Evolutionary conservation across 2,797 vertebrate genomes (phyloP).

Genomic region (Sebastes melanostomus): DNA sequence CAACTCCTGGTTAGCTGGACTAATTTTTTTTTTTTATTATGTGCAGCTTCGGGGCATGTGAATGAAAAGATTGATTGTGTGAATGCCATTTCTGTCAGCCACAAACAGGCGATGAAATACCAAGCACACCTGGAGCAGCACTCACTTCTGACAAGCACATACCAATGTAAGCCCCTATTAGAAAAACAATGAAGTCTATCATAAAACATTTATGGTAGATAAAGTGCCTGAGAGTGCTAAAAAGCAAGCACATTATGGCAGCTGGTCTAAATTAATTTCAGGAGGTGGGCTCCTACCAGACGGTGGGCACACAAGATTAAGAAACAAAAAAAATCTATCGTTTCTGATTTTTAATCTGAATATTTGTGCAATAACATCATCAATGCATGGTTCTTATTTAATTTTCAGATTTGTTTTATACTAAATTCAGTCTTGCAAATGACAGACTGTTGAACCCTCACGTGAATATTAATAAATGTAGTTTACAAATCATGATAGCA

Average conservation of each 20-base stretch:
- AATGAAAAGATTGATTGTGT: conserved; percentile 80
- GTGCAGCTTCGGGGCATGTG: conserved; percentile 74
- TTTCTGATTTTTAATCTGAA: conserved; percentile 21
- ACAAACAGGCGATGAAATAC: conserved; percentile 78
- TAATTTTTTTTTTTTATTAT: conserved; percentile 74
- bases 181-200: conserved; percentile 76
- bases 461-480: not conserved
- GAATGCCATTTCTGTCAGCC: conserved; percentile 76
- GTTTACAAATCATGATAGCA: not conserved
- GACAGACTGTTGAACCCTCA: not conserved
- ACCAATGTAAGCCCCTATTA: conserved; percentile 65
- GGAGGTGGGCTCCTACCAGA: conserved; percentile 23
- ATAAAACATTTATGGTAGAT: conserved; percentile 77
- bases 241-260: conserved; percentile 52
- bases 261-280: conserved; percentile 57
- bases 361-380: conserved; percentile 6
- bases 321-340: not conserved
- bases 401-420: not conserved
- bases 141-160: conserved; percentile 69
- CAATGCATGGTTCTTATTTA: not conserved
- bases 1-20: conserved; percentile 70
- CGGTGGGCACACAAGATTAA: conserved; percentile 11
- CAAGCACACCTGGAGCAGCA: conserved; percentile 73
- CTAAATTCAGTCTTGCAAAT: not conserved
- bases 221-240: conserved; percentile 64